These are phyloP conservation scores for Eptatretus atami DNA, from an alignment of 2,797 vertebrate genomes.

Conservation along the genomic window DNA sequence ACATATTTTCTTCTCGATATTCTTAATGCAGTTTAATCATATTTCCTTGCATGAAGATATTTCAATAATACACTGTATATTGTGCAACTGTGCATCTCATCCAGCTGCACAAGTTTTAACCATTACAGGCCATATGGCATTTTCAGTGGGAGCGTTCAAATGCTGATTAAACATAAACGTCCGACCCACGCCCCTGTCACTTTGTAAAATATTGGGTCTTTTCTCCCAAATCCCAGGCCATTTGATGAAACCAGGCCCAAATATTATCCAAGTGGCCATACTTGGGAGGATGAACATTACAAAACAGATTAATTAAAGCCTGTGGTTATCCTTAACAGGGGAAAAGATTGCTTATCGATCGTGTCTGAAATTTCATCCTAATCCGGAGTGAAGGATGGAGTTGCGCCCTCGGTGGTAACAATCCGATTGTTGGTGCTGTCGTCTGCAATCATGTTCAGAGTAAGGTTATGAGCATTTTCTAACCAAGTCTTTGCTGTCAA, in stretches of 20 bases:
- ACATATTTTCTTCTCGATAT: too few species aligned
- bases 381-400: slow-evolving; percentile 5
- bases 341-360: slow-evolving; percentile 6
- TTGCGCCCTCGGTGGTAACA: neutral
- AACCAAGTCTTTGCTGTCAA: too few species aligned
- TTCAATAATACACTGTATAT: too few species aligned
- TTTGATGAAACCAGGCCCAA: slow-evolving; percentile 4
- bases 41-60: too few species aligned
- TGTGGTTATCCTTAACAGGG: slow-evolving; percentile 4
- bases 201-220: slow-evolving; percentile 6
- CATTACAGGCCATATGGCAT: too few species aligned
- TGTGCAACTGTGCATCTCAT: too few species aligned
- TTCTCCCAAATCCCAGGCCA: slow-evolving; percentile 5
- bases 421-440: slow-evolving; percentile 4
- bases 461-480: neutral
- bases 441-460: neutral
- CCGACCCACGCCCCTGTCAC: neutral
- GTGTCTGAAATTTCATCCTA: slow-evolving; percentile 5
- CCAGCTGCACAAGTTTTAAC: too few species aligned
- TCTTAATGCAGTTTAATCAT: too few species aligned
- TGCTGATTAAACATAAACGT: neutral
- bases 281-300: slow-evolving; percentile 5
- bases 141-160: neutral
- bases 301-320: slow-evolving; percentile 6
- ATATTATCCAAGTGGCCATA: slow-evolving; percentile 5